Base-by-base conservation (phyloP, 2,888 invertebrate species). In the Neoascia interrupta region DNA sequence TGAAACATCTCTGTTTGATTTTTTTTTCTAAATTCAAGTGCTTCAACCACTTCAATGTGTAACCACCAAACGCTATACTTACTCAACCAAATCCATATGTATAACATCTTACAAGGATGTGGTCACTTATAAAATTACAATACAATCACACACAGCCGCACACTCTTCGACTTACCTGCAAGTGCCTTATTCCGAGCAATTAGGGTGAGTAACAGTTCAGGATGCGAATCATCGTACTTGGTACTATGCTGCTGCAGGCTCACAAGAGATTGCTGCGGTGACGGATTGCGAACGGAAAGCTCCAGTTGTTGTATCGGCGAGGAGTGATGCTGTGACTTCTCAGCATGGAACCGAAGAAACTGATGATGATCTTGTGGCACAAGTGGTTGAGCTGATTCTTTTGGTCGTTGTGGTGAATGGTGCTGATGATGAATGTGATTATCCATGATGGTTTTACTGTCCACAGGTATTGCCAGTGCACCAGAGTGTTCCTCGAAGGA, bases 101-200 rank as follows among this genome's bases (percentile, higher is more conserved):
- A n/a, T n/a, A n/a, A n/a, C n/a, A n/a, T n/a, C n/a, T n/a, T n/a
- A n/a, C n/a, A n/a, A n/a, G n/a, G n/a, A n/a, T n/a, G n/a, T n/a
- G n/a, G n/a, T n/a, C n/a, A n/a, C n/a, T n/a, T n/a, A n/a, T n/a
- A n/a, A n/a, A n/a, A n/a, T n/a, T n/a, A n/a, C n/a, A n/a, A n/a
- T n/a, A n/a, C n/a, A n/a, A n/a, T n/a, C n/a, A n/a, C n/a, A n/a
- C n/a, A n/a, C n/a, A n/a, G n/a, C n/a, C 8, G 26, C 26, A 45
- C 15, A 41, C 23, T 34, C 6, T 13, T n/a, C 10, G 19, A 45
- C 91, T 90, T 91, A 96, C 96, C 96, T 95, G 96, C 96, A 45
- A 96, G 91, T 74, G 94, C 93, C 89, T 96, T 96, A 89, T 96
- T 96, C 86, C 96, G 92, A 34, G 96, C 94, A 75, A 96, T 91